A percentile compares a stretch with the other conserved stretches of the same genome.
phyloP scores from a whole-genome alignment of 2,888 invertebrate genomes.

The Philereme transversata region DNA sequence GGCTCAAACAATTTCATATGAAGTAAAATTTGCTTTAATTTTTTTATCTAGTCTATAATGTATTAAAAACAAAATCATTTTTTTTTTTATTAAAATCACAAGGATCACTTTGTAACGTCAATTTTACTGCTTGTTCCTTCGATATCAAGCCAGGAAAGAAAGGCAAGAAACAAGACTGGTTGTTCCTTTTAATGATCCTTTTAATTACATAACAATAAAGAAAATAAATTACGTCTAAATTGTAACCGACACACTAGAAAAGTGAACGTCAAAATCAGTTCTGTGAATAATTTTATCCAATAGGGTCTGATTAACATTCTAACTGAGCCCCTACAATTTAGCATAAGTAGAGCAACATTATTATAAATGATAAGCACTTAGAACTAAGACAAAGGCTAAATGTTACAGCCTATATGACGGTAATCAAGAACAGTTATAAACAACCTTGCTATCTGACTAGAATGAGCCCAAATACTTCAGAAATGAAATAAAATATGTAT shows the following conservation, averaged over 20 bases:
- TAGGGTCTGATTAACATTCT: constrained; percentile 18
- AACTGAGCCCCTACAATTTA: constrained; percentile 36
- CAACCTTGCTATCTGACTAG: constrained; percentile 14
- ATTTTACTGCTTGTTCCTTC: no score
- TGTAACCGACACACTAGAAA: background rate
- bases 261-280: constrained; percentile 14
- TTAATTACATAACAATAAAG: no score
- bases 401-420: constrained; percentile 15
- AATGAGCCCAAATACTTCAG: constrained; percentile 22
- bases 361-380: constrained; percentile 27
- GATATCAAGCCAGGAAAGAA: no score
- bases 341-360: constrained; percentile 40
- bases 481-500: constrained; percentile 16
- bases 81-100: no score
- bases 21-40: no score
- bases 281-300: constrained; percentile 8
- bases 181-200: no score
- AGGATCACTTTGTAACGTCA: no score
- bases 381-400: constrained; percentile 32
- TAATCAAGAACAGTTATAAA: constrained; percentile 24
- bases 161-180: no score
- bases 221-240: no score
- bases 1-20: no score
- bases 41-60: no score
- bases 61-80: no score